phyloP scores from a whole-genome alignment of 2,888 invertebrate genomes.

The Troides aeacus region DNA sequence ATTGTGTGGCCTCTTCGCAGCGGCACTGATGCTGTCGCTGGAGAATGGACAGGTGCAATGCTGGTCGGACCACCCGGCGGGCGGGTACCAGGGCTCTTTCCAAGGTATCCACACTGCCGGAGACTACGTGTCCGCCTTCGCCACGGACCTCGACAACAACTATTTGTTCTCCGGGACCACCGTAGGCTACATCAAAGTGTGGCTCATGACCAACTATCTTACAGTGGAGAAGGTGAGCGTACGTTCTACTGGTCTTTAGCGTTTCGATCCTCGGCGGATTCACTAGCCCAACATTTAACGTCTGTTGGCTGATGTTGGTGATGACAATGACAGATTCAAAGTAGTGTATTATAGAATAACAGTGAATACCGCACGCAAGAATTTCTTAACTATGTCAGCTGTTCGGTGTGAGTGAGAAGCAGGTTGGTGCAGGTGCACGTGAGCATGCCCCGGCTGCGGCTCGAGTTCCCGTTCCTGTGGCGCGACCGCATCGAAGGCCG shows the following conservation, averaged over 20 bases:
- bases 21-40: conserved; percentile 85
- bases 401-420: not conserved
- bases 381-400: too few species aligned
- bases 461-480: conserved; percentile 87
- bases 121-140: conserved; percentile 83
- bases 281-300: too few species aligned
- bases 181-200: conserved; percentile 88
- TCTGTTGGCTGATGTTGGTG: too few species aligned
- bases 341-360: too few species aligned
- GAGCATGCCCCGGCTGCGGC: conserved; percentile 81
- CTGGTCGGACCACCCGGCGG: conserved; percentile 89
- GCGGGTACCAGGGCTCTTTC: conserved; percentile 86
- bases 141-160: conserved; percentile 84
- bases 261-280: too few species aligned
- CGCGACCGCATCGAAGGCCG: conserved; percentile 83
- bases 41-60: conserved; percentile 88
- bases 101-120: conserved; percentile 84
- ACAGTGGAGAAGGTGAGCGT: conserved; percentile 51
- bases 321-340: too few species aligned
- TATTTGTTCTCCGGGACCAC: conserved; percentile 86
- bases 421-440: conserved; percentile 62
- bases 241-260: too few species aligned
- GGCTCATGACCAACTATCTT: conserved; percentile 86
- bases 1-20: conserved; percentile 48
- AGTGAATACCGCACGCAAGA: too few species aligned